Conservation (phyloP, 2,888 invertebrate species). For the Lepidochitona cinerea region DNA sequence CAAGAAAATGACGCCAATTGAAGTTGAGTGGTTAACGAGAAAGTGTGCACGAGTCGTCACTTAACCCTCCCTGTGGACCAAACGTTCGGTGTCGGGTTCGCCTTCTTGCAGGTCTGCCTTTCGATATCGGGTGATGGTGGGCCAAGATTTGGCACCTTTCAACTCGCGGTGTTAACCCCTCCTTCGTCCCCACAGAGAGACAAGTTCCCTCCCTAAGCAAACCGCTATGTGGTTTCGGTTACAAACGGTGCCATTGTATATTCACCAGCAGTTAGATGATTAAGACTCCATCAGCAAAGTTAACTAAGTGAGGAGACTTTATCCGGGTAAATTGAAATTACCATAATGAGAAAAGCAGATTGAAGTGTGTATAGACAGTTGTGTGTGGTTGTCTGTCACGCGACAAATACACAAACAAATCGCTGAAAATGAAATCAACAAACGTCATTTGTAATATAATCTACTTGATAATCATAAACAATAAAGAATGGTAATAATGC, state of each 20-base stretch:
- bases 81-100: background rate
- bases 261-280: background rate
- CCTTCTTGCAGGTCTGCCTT: background rate
- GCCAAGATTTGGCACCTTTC: background rate
- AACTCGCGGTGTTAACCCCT: background rate
- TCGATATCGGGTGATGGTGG: background rate
- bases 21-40: background rate
- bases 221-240: background rate
- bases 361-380: background rate
- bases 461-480: too few species aligned
- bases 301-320: background rate
- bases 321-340: background rate
- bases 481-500: too few species aligned
- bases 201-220: too few species aligned
- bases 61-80: background rate
- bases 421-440: background rate
- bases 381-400: background rate
- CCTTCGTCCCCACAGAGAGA: background rate
- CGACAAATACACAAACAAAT: background rate
- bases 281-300: background rate
- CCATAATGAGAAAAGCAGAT: background rate
- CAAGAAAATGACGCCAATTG: background rate
- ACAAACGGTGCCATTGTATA: background rate
- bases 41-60: background rate
- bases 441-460: background rate